Evolutionary conservation across 2,113 vertebrate species (phyloP), one percentile per base, ranked within the genome.

Genomic region (Lepus timidus): DNA sequence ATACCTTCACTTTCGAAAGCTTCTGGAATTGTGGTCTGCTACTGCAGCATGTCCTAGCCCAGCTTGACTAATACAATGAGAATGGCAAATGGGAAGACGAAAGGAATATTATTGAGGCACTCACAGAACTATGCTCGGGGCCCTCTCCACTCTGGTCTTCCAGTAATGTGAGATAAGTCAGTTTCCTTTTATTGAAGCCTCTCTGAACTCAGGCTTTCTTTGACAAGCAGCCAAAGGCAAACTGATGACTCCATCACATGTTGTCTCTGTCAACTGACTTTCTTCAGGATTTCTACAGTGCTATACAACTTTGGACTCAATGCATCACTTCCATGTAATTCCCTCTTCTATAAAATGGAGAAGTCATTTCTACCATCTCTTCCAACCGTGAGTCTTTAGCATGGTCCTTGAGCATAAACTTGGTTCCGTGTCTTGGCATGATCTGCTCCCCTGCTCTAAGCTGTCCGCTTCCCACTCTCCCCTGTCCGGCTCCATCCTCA

Each of bases 261-360:
- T 74, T 36, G 36, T 70, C 44, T 29, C 0, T 82, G 73, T 96
- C 44, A 22, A 27, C 39, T 80, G 36, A 76, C 27, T 90, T 92
- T 87, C 73, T 93, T 52, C 71, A 62, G 62, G 78, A 39, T 79
- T 94, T 80, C 65, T 52, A 71, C 55, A 49, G 61, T 73, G 16
- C n/a, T 78, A 9, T 78, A n/a, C 14, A 87, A 44, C 27, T 39
- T 88, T 39, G 22, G 31, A 33, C n/a, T 31, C 39, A 89, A 65
- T 33, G 25, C 61, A 65, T 75, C 27, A 31, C 1, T 75, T n/a
- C 31, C 27, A 5, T 20, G 22, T 29, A 29, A 52, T 92, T 88
- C 11, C 2, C 10, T 80, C 89, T 27, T 88, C 33, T 92, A 29
- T 33, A 51, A 84, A 90, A 49, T 22, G 7, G 17, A 33, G n/a